Base-by-base conservation (phyloP, 2,888 invertebrate species). In the Drosophila nigritarsus region DNA sequence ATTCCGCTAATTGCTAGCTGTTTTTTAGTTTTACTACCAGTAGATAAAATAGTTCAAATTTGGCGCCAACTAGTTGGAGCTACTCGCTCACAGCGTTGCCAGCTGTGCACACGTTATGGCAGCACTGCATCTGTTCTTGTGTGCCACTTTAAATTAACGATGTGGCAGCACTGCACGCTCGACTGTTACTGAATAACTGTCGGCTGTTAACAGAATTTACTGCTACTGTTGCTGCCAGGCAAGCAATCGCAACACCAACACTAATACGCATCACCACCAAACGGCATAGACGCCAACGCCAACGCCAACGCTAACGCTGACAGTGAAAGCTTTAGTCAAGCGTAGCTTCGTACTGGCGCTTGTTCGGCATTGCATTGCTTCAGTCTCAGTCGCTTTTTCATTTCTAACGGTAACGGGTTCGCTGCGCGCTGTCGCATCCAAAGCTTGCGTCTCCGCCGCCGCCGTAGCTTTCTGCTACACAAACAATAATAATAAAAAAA, bases 401-500 rank as follows among this genome's bases (percentile, higher is more conserved):
- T 81, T 75, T 71, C 75, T 81, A 89, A 80, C 81, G 74, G 64
- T 80, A 74, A 76, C 80, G 75, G 77, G 72, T 66, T 72, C 62
- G 71, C 62, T 59, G 51, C 69, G 74, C 71, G 60, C 55, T 66
- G 56, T 68, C 64, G 15, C 55, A 67, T 59, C 45, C 53, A 68
- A 60, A 71, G 64, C 65, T 80, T 73, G 65, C 65, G 54, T 56
- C 50, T 69, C 51, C 65, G 75, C 53, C 61, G 58, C 65, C 54
- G 65, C 63, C 63, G 75, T 58, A 66, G 70, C 59, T 75, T 76
- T 73, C 63, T 75, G 75, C 82, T 82, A 82, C 72, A 84, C 85
- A 87, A 85, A 90, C 85, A 85, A 85, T 90, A 85, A 88, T 85
- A 90, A 90, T 86, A 63, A 66, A 70, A 73, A 50, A 72, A 69